phyloP scores from a whole-genome alignment of 2,113 vertebrate genomes.

The Semnopithecus entellus region DNA sequence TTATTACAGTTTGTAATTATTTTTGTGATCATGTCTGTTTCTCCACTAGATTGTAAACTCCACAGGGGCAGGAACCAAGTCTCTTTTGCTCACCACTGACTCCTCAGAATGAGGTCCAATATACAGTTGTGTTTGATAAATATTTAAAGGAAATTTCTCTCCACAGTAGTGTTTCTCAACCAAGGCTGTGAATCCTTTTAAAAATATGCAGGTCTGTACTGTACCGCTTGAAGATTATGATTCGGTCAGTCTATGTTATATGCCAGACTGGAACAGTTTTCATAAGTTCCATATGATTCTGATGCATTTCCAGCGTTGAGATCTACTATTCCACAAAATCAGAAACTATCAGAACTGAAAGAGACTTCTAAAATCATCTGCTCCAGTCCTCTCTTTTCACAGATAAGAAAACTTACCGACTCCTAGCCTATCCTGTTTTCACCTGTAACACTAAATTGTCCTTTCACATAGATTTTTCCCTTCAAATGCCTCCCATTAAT shows the following conservation, averaged over 20 bases:
- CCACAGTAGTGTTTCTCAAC: neutral
- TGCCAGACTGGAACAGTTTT: neutral
- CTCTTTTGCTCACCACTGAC: neutral
- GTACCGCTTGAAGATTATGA: neutral
- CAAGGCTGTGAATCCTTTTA: neutral
- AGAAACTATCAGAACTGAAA: neutral
- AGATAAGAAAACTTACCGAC: neutral
- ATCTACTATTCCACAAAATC: neutral
- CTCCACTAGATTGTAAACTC: neutral
- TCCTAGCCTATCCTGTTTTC: neutral
- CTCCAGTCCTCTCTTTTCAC: neutral
- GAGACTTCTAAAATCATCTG: neutral
- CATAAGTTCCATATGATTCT: neutral
- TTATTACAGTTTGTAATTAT: neutral
- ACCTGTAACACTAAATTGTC: neutral
- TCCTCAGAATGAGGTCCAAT: neutral
- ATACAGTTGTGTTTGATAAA: neutral
- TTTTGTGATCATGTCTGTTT: neutral
- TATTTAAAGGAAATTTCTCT: slow-evolving; percentile 13
- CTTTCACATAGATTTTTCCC: neutral
- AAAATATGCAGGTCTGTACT: neutral
- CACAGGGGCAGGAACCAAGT: neutral
- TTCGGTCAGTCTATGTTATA: neutral
- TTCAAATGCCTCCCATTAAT: neutral
- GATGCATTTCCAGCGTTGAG: neutral